These are phyloP conservation scores for Penaeus vannamei DNA, from an alignment of 1,140 invertebrate species.

Conservation along the genomic window DNA sequence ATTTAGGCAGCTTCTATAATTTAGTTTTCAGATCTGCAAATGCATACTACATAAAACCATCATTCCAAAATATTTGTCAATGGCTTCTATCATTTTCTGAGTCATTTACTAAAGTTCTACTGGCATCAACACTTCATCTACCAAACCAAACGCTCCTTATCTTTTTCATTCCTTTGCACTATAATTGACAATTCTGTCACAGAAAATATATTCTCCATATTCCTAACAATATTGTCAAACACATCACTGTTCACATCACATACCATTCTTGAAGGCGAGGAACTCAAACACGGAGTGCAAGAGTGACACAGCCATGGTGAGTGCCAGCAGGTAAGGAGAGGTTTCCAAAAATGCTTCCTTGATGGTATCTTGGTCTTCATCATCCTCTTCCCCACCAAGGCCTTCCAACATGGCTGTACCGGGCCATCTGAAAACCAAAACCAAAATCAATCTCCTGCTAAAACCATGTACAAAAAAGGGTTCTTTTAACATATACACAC, in stretches of 20 bases:
- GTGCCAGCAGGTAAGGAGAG: slow-evolving; percentile 92
- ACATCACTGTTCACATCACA: slow-evolving; percentile 49
- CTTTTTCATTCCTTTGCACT: no score
- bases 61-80: no score
- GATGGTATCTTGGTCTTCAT: slow-evolving; percentile 89
- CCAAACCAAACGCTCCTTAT: no score
- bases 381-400: slow-evolving; percentile 74
- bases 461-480: neutral
- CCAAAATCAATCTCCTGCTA: neutral
- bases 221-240: no score
- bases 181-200: no score
- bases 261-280: slow-evolving; percentile 98
- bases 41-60: no score
- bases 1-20: no score
- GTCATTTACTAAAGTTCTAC: no score
- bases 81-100: no score
- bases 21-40: no score
- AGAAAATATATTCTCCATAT: no score
- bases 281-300: slow-evolving; percentile 98
- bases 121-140: no score
- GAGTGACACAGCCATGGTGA: slow-evolving; percentile 94
- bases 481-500: neutral
- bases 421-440: slow-evolving; percentile 71
- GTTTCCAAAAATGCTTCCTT: slow-evolving; percentile 98
- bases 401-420: slow-evolving; percentile 72